phyloP scores from a whole-genome alignment of 2,888 invertebrate species.

The Folsomia candida region DNA sequence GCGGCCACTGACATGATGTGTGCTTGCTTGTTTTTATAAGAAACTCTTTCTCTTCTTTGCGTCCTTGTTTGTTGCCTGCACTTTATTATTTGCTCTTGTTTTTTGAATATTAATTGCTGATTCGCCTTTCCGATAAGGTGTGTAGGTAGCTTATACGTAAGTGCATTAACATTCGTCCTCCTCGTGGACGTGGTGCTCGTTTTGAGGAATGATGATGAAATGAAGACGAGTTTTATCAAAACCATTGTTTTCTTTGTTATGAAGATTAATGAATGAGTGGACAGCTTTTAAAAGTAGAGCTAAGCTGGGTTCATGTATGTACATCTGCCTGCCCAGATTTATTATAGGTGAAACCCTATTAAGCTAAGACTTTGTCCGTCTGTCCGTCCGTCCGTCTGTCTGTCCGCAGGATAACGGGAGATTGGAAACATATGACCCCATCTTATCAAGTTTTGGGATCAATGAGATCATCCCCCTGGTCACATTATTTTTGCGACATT shows the following conservation, averaged over 20 bases:
- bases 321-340: background rate
- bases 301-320: background rate
- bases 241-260: background rate
- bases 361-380: background rate
- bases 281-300: background rate
- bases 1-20: too few species aligned
- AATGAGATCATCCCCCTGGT: too few species aligned
- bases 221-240: background rate
- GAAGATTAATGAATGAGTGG: background rate
- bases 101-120: background rate
- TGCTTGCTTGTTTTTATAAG: too few species aligned
- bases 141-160: background rate
- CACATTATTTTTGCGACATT: too few species aligned
- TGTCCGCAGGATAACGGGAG: too few species aligned
- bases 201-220: background rate
- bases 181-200: too few species aligned
- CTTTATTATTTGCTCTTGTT: background rate
- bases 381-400: too few species aligned
- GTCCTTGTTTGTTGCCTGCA: background rate
- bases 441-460: too few species aligned
- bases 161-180: too few species aligned
- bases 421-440: too few species aligned
- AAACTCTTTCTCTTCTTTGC: too few species aligned
- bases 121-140: background rate
- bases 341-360: background rate